These are phyloP conservation scores for Orientallactaga sibirica DNA, from an alignment of 2,797 vertebrate species.

Conservation along the genomic window DNA sequence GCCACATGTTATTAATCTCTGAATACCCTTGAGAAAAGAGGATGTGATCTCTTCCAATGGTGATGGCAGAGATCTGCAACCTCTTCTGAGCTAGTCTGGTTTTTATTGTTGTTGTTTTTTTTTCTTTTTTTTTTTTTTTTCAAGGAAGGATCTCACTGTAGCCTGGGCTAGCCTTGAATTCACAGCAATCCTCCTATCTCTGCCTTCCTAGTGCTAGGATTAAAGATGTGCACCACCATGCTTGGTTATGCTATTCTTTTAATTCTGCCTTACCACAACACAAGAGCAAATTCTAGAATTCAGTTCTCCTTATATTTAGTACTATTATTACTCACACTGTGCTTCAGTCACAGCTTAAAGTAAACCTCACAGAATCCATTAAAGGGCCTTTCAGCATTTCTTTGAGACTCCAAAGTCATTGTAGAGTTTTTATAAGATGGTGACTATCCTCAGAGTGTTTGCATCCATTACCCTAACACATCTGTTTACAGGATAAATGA, in stretches of 20 bases:
- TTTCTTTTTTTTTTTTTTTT: too few species aligned
- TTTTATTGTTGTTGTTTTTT: too few species aligned
- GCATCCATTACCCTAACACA: background rate
- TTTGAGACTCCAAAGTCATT: background rate
- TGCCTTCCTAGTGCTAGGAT: too few species aligned
- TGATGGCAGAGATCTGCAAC: background rate
- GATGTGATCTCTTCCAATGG: background rate
- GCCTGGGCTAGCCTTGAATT: too few species aligned
- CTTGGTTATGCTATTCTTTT: background rate
- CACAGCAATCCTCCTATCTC: too few species aligned
- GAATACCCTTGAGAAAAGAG: background rate
- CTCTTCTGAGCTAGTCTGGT: background rate
- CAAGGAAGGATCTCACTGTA: too few species aligned
- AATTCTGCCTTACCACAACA: background rate
- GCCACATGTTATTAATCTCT: background rate
- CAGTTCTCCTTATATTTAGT: background rate
- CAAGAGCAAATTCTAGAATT: background rate
- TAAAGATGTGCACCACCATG: too few species aligned
- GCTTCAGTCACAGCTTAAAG: background rate
- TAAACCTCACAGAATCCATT: background rate
- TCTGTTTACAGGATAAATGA: background rate
- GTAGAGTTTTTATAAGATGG: constrained; percentile 1
- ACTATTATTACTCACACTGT: background rate
- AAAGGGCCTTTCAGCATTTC: background rate
- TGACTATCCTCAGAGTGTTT: background rate